Percentiles rank a stretch among this genome's conserved stretches.
These are phyloP conservation scores for Protaetia brevitarsis DNA, from an alignment of 1,140 invertebrate species.

Conservation along the genomic window DNA sequence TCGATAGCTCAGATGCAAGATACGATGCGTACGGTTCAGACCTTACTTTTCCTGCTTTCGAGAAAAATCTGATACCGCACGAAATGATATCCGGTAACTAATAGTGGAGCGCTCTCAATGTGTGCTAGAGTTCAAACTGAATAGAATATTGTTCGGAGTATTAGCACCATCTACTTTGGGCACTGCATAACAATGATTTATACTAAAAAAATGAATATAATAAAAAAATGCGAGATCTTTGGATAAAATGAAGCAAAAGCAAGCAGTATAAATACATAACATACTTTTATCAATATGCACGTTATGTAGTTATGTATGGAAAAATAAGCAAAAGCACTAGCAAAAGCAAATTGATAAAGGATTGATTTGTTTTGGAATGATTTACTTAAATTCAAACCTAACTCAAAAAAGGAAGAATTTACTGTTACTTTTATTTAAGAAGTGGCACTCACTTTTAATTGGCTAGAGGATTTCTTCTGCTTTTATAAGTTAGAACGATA, in stretches of 20 bases:
- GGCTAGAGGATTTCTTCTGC: no score
- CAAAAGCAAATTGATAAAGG: conserved; percentile 30
- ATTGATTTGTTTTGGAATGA: not conserved
- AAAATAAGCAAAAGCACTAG: conserved; percentile 38
- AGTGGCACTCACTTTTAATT: no score
- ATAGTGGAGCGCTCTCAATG: not conserved
- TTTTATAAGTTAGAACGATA: no score
- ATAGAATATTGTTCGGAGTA: not conserved
- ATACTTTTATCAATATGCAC: no score
- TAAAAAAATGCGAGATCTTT: not conserved
- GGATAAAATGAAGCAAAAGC: conserved; percentile 20
- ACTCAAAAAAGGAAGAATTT: not conserved
- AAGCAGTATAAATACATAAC: no score
- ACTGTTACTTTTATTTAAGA: no score
- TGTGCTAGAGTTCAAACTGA: not conserved
- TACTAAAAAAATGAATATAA: not conserved
- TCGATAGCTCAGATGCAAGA: conserved; percentile 28
- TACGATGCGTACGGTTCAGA: conserved; percentile 10
- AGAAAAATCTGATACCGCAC: not conserved
- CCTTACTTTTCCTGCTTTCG: not conserved
- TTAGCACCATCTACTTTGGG: not conserved
- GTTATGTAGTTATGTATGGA: not conserved
- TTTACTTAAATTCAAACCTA: not conserved
- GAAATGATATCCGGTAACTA: conserved; percentile 12
- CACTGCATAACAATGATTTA: not conserved